A percentile compares a stretch with the other conserved stretches of the same genome.
Conservation (phyloP, 2,888 invertebrate genomes). For the Heliconius ismenius region DNA sequence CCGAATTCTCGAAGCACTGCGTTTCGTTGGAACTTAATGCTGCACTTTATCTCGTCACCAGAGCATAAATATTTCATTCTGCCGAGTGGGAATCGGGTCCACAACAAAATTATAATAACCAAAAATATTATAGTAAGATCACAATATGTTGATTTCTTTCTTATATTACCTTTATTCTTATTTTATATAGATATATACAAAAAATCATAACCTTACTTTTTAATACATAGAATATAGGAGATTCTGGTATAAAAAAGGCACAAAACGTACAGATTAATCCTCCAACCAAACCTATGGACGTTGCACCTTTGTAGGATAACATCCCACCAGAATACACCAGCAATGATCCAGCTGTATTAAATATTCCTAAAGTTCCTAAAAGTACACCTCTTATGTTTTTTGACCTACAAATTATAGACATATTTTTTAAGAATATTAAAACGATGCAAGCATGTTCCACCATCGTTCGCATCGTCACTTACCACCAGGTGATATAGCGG, state of each 20-base stretch:
- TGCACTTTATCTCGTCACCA: too few species aligned
- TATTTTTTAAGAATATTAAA: neutral
- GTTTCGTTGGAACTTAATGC: too few species aligned
- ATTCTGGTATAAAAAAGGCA: slow-evolving; percentile 53
- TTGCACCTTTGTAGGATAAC: slow-evolving; percentile 25
- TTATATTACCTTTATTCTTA: too few species aligned
- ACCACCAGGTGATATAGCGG: too few species aligned
- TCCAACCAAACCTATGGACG: slow-evolving; percentile 36
- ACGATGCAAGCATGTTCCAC: too few species aligned
- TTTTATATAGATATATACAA: too few species aligned
- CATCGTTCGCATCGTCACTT: too few species aligned
- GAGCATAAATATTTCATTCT: too few species aligned
- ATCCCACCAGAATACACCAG: slow-evolving; percentile 22
- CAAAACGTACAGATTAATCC: slow-evolving; percentile 43
- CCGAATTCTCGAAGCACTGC: too few species aligned
- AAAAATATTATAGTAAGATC: neutral
- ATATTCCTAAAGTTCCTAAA: slow-evolving; percentile 48
- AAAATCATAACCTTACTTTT: slow-evolving; percentile 47
- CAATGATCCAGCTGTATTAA: slow-evolving; percentile 27
- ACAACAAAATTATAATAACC: too few species aligned
- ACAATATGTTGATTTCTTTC: neutral
- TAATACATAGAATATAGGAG: slow-evolving; percentile 54
- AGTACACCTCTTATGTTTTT: slow-evolving; percentile 55
- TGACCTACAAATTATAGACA: slow-evolving; percentile 51
- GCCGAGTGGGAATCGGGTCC: too few species aligned